phyloP scores from a whole-genome alignment of 2,113 vertebrate genomes.

The Eclectus roratus region DNA sequence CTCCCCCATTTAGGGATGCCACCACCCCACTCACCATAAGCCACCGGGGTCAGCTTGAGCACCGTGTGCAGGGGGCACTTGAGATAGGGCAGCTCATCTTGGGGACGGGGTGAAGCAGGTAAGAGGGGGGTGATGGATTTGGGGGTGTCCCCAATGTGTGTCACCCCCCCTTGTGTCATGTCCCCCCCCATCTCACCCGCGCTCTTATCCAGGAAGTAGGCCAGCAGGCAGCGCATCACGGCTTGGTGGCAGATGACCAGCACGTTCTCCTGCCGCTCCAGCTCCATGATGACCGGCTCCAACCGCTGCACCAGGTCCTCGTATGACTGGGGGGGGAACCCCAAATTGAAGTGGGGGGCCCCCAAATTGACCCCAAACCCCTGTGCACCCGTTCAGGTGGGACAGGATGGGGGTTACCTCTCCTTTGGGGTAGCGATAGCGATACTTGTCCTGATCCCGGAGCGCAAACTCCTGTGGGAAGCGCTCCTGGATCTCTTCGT shows the following conservation, averaged over 20 bases:
- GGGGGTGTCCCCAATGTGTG: neutral
- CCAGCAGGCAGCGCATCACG: constrained; percentile 90
- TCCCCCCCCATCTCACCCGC: constrained; percentile 69
- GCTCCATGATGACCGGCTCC: constrained; percentile 94
- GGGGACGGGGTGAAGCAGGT: accelerated
- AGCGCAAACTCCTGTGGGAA: constrained; percentile 89
- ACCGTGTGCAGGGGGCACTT: constrained; percentile 78
- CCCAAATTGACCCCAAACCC: neutral
- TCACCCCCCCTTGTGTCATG: no score
- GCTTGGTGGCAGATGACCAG: constrained; percentile 91
- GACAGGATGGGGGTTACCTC: constrained; percentile 75
- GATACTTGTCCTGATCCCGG: constrained; percentile 92
- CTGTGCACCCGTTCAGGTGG: neutral
- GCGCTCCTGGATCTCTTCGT: constrained; percentile 89
- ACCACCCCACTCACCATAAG: constrained; percentile 32
- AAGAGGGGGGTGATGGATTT: no score
- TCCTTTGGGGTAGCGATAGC: constrained; percentile 91
- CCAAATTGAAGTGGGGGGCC: neutral
- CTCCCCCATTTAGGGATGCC: neutral
- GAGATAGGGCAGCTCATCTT: constrained; percentile 71
- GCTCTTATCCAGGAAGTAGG: constrained; percentile 92
- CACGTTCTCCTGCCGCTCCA: constrained; percentile 92
- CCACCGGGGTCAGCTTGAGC: constrained; percentile 76
- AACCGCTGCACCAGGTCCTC: constrained; percentile 91
- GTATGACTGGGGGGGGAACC: constrained; percentile 76